Evolutionary conservation across 2,797 vertebrate species (phyloP), one percentile per base, ranked within the genome.

Genomic region (Sciurus vulgaris): DNA sequence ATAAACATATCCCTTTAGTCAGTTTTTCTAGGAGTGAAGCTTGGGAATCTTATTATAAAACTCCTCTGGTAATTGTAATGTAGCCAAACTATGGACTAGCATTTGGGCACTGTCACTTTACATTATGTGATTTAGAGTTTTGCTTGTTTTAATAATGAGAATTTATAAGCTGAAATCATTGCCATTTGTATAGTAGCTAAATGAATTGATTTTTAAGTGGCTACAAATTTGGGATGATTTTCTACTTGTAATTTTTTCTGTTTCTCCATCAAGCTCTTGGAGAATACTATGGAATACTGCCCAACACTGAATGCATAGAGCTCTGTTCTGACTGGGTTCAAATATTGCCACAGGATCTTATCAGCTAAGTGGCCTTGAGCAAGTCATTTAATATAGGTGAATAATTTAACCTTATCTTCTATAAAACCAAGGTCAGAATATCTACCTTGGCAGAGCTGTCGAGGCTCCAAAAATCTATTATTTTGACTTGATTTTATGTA

Each of bases 351-450:
- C 10, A 54, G 28, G 47, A 76, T 9, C 59, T 94, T 81, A 70
- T 79, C 33, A 28, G 33, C 10, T 63, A n/a, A 67, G 65, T 76
- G 82, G 54, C 69, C 83, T 93, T 95, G 92, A 78, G n/a, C 41
- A 84, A 93, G 83, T 83, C 59, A 86, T 91, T 92, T 94, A 92
- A 65, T 76, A 47, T 38, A 84, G 65, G 24, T n/a, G 76, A 67
- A 12, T 79, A 61, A 89, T 38, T 97, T 89, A 74, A 69, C 86
- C 24, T 96, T 85, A 93, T 92, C 28, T 83, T 76, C 59, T 84
- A 0, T 89, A 79, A 91, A 96, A 96, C 69, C 70, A 89, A 54
- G 3, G 14, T 82, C 44, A 65, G 74, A 95, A 86, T 85, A 89
- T 14, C 18, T 76, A 79, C 24, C 3, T 79, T 54, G 24, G 8